Evolutionary conservation across 2,888 invertebrate species (phyloP), one percentile per base, ranked within the genome.

Genomic region (Coecobrya sp.): DNA sequence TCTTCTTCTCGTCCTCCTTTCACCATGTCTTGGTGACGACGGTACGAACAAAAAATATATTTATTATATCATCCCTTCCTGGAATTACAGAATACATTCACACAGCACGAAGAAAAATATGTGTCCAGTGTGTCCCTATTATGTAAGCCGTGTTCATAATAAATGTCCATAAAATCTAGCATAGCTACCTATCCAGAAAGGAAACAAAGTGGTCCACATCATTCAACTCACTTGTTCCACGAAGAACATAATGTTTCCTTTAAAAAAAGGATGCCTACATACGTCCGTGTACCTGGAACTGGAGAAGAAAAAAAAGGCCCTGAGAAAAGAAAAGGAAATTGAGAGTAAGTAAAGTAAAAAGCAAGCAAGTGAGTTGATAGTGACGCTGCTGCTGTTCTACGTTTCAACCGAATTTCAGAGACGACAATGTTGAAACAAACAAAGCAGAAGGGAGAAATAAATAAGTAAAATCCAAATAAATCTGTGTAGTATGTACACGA

Each of bases 341-440:
- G 86, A 59, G 73, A 73, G 86, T 86, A 86, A 86, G 73, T n/a
- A 86, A 86, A 27, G 73, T 30, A 86, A 52, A 55, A 13, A 13
- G 49, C n/a, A 13, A 8, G 22, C 62, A 19, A 84, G 59, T 16
- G 52, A 45, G 7, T 42, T 36, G 79, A 45, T 25, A n/a, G n/a
- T n/a, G n/a, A n/a, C n/a, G 22, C 36, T 36, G 36, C 36, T 7
- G 36, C 55, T n/a, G n/a, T 55, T 19, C 1, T 55, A n/a, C n/a
- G 7, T 7, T 19, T 1, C n/a, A n/a, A 3, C 19, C n/a, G 19
- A n/a, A 13, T 55, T 13, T n/a, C n/a, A 16, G 5, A 55, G 55
- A 1, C 19, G 1, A 36, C 30, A 42, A 42, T n/a, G 36, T 42
- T 0, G 42, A 36, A n/a, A 27, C 49, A 52, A 52, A 79, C 16